A percentile compares a stretch with the other conserved stretches of the same genome.
phyloP scores from a whole-genome alignment of 2,113 vertebrate species.

The Martes martes region DNA sequence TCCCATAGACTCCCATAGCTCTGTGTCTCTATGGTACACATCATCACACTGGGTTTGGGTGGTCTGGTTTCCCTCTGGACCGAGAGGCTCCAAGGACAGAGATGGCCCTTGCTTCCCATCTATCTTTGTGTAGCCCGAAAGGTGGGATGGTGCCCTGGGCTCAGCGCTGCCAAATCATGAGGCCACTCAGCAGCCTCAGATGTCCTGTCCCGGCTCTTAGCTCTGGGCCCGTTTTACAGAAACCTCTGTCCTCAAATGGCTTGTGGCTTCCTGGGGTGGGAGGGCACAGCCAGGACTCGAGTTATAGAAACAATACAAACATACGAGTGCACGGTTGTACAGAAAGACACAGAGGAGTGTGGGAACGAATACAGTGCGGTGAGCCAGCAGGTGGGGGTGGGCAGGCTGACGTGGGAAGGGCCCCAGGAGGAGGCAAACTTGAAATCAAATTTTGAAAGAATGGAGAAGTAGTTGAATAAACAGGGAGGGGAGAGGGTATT shows the following conservation, averaged over 20 bases:
- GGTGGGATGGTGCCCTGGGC: neutral
- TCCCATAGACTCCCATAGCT: too few relatives aligned
- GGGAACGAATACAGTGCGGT: neutral
- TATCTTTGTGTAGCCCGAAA: neutral
- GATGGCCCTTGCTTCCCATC: neutral
- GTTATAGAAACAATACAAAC: neutral
- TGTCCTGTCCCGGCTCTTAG: neutral
- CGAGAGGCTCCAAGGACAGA: neutral
- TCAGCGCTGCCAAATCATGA: rapidly evolving
- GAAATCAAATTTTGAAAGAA: neutral
- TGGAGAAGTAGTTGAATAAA: conserved; percentile 7
- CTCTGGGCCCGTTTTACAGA: neutral
- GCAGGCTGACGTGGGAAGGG: neutral
- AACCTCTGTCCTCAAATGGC: neutral
- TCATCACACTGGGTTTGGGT: neutral
- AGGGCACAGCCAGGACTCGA: neutral
- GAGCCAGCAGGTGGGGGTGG: neutral
- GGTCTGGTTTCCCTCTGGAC: neutral
- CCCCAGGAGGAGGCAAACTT: neutral
- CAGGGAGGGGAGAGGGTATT: neutral
- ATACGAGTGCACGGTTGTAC: neutral
- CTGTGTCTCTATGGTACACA: neutral
- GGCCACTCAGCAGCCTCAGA: neutral
- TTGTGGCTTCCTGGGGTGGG: neutral
- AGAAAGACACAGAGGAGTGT: neutral